Evolutionary conservation across 2,888 invertebrate species (phyloP), one percentile per base, ranked within the genome.

Genomic region (Cistogaster globosa): DNA sequence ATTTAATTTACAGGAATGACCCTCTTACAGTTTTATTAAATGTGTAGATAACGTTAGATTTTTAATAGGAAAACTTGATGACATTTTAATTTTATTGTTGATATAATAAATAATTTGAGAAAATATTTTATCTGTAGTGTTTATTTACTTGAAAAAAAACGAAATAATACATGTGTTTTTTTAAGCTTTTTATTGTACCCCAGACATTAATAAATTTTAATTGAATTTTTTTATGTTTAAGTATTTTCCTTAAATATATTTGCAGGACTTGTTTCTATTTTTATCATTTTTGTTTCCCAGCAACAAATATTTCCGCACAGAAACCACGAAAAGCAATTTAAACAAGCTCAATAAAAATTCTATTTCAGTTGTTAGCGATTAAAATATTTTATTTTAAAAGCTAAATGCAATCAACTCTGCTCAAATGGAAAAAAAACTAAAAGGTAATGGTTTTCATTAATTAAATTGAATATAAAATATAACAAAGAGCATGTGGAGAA

Each of bases 341-440:
- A 45, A 71, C 45, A 71, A 71, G 45, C 60, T 60, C 32, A 51
- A 72, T 18, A 72, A 72, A 72, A 48, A 72, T 58, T 58, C 45
- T 48, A 48, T 18, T 71, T 48, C 58, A 71, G 14, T 58, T 48
- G 45, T 8, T 58, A n/a, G 11, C n/a, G n/a, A 48, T 67, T 60
- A 60, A 58, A 60, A 32, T 42, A 57, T 69, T 69, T 69, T 45
- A 14, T 16, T 63, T 63, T 63, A 63, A 22, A 14, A 63, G 16
- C 38, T 16, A 20, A 63, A 11, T 38, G 60, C 36, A 53, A 51
- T 55, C 36, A 51, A n/a, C 45, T 48, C 12, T 12, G 1, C 42
- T 48, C 6, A 48, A 48, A 16, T 48, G 3, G n/a, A 48, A 48
- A n/a, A 14, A 16, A 16, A 48, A n/a, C 16, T 48, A 16, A n/a